Percentiles rank a stretch among this genome's conserved stretches.
Evolutionary conservation across 2,113 vertebrate species (phyloP).

Genomic region (Eulacestoma nigropectus): DNA sequence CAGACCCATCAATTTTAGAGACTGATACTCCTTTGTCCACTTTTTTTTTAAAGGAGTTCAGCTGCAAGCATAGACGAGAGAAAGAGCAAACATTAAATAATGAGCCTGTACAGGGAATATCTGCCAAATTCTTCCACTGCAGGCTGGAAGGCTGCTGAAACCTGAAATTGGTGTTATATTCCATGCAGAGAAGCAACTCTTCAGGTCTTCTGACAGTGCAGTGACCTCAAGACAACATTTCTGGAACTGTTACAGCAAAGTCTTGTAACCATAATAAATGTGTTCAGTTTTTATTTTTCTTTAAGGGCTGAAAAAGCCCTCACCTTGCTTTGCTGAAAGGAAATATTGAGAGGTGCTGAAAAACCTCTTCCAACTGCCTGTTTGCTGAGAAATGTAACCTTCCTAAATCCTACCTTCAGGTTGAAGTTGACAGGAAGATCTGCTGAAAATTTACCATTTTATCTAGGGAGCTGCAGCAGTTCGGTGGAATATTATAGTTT

Average conservation of each 20-base stretch:
- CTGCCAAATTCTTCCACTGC: not conserved
- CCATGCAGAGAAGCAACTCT: not conserved
- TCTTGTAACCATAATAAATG: not conserved
- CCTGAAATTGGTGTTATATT: not conserved
- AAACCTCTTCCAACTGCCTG: conserved; percentile 19
- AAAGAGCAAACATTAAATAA: conserved; percentile 40
- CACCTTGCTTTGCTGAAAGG: not conserved
- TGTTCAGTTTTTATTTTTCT: conserved; percentile 30
- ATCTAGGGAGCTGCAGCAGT: conserved; percentile 37
- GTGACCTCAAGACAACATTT: conserved; percentile 35
- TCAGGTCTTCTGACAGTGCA: conserved; percentile 23
- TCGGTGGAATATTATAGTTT: conserved; percentile 47
- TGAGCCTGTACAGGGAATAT: conserved; percentile 18
- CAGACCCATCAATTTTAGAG: conserved; percentile 26
- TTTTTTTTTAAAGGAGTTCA: conserved; percentile 12
- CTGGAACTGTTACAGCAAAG: not conserved
- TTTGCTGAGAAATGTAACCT: conserved; percentile 8
- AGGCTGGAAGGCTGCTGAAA: conserved; percentile 24
- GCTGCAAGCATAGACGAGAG: conserved; percentile 29
- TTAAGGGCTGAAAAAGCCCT: not conserved
- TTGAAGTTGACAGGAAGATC: conserved; percentile 51
- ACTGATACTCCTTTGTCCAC: not conserved
- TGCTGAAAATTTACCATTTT: conserved; percentile 58
- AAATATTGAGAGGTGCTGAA: not conserved
- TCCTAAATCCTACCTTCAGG: conserved; percentile 56